A percentile compares a stretch with the other conserved stretches of the same genome.
These are phyloP conservation scores for Anguilla marmorata DNA, from an alignment of 2,797 vertebrate genomes.

Conservation along the genomic window DNA sequence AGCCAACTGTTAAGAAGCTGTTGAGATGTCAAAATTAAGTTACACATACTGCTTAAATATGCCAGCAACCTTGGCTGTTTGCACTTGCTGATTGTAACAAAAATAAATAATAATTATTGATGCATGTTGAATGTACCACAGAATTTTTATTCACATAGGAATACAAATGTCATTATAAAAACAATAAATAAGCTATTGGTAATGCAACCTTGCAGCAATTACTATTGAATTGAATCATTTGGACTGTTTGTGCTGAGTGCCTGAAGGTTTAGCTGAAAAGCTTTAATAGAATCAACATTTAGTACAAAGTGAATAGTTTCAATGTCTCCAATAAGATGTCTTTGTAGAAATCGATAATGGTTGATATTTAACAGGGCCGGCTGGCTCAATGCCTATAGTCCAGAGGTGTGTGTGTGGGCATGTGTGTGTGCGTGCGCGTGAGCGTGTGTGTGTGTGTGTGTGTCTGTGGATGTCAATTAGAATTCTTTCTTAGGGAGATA, in stretches of 20 bases:
- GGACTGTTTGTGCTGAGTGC: conserved; percentile 3
- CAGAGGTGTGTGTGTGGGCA: not conserved
- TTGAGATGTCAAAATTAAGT: not conserved
- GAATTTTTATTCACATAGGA: not conserved
- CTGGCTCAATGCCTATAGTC: not conserved
- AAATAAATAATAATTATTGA: not conserved
- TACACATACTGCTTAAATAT: not conserved
- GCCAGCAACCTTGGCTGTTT: not conserved
- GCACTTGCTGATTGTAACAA: not conserved
- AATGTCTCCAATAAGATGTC: not conserved
- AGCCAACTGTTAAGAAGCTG: not conserved
- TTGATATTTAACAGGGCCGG: not conserved
- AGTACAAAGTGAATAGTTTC: not conserved
- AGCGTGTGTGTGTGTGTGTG: not conserved
- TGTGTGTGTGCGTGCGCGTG: not conserved
- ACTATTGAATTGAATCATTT: not conserved
- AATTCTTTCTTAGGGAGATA: conserved; percentile 16
- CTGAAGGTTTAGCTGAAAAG: conserved; percentile 18
- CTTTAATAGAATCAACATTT: conserved; percentile 10
- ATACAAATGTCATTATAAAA: not conserved
- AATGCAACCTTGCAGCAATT: not conserved
- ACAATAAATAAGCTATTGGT: not conserved
- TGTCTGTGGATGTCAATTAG: conserved; percentile 32
- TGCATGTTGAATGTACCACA: not conserved
- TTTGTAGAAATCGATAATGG: not conserved